These are phyloP conservation scores for Nymphalis c-album DNA, from an alignment of 2,888 invertebrate species.

Conservation along the genomic window DNA sequence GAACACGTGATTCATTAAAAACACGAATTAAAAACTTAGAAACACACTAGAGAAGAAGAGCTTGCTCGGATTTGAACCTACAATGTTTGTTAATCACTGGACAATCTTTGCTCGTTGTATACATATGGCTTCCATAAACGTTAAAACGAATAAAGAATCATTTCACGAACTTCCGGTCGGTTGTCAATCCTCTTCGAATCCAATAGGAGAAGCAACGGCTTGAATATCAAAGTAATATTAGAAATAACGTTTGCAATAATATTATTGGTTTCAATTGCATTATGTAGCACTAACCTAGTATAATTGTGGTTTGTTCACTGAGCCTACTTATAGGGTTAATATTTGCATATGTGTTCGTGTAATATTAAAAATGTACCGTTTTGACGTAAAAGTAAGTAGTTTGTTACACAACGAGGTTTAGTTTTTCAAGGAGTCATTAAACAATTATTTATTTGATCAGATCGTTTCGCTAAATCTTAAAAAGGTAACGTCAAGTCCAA, in stretches of 20 bases:
- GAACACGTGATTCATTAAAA: no score
- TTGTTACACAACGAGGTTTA: not conserved
- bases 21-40: no score
- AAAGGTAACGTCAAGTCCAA: slow-evolving; percentile 42
- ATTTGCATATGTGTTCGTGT: not conserved
- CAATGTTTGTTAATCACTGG: no score
- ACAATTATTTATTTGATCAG: slow-evolving; percentile 23
- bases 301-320: slow-evolving; percentile 8
- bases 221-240: slow-evolving; percentile 38
- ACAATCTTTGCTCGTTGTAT: not conserved
- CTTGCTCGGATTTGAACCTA: no score
- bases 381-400: no score
- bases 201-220: slow-evolving; percentile 30
- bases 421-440: not conserved
- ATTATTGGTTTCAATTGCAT: slow-evolving; percentile 56
- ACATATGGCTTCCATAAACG: not conserved
- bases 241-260: slow-evolving; percentile 47
- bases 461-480: slow-evolving; percentile 35
- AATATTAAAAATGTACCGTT: no score
- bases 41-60: no score
- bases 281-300: slow-evolving; percentile 6
- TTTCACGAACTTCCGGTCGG: slow-evolving; percentile 42
- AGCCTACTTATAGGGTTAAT: not conserved
- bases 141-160: slow-evolving; percentile 40
- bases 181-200: slow-evolving; percentile 38